Conservation (phyloP, 2,888 invertebrate species). For the Clunio marinus region DNA sequence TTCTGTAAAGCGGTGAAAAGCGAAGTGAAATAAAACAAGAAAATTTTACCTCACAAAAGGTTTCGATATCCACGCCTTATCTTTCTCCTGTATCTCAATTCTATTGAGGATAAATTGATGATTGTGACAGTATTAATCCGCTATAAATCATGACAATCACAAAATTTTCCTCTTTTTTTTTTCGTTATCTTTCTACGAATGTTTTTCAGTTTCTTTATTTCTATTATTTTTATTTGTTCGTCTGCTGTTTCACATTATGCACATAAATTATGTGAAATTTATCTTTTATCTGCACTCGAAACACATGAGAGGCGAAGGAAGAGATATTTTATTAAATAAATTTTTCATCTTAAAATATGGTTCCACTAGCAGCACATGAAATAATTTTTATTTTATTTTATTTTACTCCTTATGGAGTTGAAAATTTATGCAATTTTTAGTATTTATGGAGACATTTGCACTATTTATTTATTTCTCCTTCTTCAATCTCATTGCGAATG, state of each 20-base stretch:
- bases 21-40: not conserved
- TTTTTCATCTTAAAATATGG: conserved; percentile 22
- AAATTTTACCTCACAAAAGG: not conserved
- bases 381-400: not conserved
- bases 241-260: conserved; percentile 33
- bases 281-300: conserved; percentile 34
- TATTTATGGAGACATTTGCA: conserved; percentile 28
- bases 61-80: not conserved
- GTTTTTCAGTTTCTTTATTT: conserved; percentile 13
- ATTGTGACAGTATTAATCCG: conserved; percentile 38
- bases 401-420: not conserved
- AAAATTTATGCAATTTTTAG: conserved; percentile 32
- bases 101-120: conserved; percentile 33
- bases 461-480: conserved; percentile 30
- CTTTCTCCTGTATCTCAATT: not conserved
- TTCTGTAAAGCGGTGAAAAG: not conserved
- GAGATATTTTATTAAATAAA: conserved; percentile 30
- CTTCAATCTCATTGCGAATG: not conserved
- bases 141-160: conserved; percentile 35
- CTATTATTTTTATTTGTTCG: conserved; percentile 4
- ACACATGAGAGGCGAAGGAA: conserved; percentile 2
- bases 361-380: conserved; percentile 3
- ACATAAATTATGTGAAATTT: conserved; percentile 38
- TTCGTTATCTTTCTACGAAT: not conserved
- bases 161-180: conserved; percentile 18